Evolutionary conservation across 2,113 vertebrate genomes (phyloP).

Genomic region (Thamnophis sirtalis): DNA sequence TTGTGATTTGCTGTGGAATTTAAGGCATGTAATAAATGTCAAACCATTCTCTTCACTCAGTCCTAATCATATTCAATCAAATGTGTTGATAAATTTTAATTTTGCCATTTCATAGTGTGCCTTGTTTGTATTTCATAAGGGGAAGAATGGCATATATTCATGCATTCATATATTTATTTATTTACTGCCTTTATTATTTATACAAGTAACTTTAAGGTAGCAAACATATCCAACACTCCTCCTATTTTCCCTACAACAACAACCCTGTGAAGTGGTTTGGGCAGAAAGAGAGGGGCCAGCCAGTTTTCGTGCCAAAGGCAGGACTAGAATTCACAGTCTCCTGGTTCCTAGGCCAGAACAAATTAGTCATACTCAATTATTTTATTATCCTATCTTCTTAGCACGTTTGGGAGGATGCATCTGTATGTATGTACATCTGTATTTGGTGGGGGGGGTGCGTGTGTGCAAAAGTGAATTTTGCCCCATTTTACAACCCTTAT

Average conservation of each 20-base stretch:
- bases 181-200: neutral
- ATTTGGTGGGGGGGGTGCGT: too few species aligned
- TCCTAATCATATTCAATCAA: neutral
- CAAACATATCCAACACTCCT: neutral
- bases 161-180: neutral
- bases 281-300: neutral
- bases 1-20: neutral
- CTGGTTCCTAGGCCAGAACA: neutral
- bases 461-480: neutral
- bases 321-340: neutral
- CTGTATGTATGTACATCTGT: neutral
- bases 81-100: neutral
- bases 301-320: neutral
- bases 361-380: neutral
- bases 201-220: neutral
- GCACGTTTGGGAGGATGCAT: neutral
- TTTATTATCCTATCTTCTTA: neutral
- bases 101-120: neutral
- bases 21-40: neutral
- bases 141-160: neutral
- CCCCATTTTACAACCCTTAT: neutral
- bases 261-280: neutral
- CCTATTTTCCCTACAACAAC: neutral
- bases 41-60: neutral
- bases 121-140: neutral